phyloP scores from a whole-genome alignment of 2,888 invertebrate species.

The Gastrophysa polygoni region DNA sequence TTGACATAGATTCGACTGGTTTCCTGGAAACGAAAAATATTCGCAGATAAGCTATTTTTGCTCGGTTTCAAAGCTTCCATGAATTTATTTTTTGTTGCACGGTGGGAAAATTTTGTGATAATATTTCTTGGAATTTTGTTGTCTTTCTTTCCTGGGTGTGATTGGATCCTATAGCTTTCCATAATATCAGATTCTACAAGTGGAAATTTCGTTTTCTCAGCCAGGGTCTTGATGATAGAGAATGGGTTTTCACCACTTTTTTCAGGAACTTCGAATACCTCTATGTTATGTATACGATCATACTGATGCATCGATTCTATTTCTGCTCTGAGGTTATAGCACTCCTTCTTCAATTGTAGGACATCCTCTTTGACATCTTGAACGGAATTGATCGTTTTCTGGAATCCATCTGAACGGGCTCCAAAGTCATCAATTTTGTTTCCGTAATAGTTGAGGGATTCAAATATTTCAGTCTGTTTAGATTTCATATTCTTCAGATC shows the following conservation, averaged over 20 bases:
- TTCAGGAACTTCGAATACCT: background rate
- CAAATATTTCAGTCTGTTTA: background rate
- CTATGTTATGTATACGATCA: background rate
- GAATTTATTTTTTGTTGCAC: background rate
- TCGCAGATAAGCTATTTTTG: background rate
- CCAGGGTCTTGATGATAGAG: background rate
- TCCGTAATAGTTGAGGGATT: background rate
- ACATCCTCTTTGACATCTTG: background rate
- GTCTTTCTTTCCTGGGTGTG: background rate
- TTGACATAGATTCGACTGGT: background rate
- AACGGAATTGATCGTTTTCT: background rate
- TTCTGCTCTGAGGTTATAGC: background rate
- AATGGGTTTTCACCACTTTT: background rate
- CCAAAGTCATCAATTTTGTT: background rate
- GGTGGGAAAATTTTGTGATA: background rate
- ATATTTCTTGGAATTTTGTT: background rate
- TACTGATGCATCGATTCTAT: background rate
- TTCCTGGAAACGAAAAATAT: background rate
- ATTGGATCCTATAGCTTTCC: background rate
- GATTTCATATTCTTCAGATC: background rate
- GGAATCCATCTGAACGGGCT: background rate
- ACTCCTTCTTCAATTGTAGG: background rate
- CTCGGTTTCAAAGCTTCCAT: background rate
- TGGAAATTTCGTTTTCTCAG: too few relatives aligned
- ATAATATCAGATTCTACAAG: background rate